Conservation (phyloP, 2,797 vertebrate genomes). For the Diglossa cyanea region DNA sequence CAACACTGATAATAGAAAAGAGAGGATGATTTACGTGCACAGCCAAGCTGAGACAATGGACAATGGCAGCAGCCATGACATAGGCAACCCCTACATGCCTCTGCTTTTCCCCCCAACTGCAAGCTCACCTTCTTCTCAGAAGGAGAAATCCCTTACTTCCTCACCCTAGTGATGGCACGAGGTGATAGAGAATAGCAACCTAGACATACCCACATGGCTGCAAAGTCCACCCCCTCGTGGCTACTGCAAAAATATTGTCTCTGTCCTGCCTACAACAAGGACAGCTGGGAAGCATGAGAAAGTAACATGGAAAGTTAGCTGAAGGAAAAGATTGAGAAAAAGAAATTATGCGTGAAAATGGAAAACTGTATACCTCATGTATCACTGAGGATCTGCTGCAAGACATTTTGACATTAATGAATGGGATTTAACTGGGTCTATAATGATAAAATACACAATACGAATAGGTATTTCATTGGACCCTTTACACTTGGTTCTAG, state of each 20-base stretch:
- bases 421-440: background rate
- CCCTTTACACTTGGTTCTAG: background rate
- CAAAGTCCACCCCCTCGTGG: background rate
- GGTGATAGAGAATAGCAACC: background rate
- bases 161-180: fast-evolving
- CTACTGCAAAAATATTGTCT: fast-evolving
- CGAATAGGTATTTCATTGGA: background rate
- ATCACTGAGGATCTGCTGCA: background rate
- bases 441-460: background rate
- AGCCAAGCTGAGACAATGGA: background rate
- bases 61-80: background rate
- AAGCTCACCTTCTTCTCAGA: background rate
- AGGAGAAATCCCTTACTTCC: background rate
- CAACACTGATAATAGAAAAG: background rate
- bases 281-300: background rate
- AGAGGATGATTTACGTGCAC: background rate
- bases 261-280: background rate
- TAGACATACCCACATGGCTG: background rate
- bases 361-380: background rate
- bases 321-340: background rate
- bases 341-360: background rate
- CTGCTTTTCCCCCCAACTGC: too few species aligned
- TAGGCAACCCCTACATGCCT: too few species aligned
- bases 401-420: background rate
- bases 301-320: background rate